Base-by-base conservation (phyloP, 2,113 vertebrate genomes). In the Fulmarus glacialis region DNA sequence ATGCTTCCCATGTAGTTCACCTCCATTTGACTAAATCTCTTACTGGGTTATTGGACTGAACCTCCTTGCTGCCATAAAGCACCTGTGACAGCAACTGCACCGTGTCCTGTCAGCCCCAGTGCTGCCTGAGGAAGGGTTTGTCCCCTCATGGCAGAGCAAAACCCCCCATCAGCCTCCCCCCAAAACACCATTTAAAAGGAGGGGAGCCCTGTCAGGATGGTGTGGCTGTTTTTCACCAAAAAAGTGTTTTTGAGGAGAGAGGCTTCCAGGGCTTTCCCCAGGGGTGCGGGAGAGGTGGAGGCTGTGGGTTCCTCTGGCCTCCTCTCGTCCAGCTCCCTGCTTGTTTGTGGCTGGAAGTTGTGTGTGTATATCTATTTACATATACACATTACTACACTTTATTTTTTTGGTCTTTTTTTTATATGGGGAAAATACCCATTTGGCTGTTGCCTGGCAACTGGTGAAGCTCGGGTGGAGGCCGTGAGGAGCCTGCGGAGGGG, bases 361-460 rank as follows among this genome's bases (percentile, higher is more conserved):
- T 15, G 29, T 5, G 16, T 36, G 18, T 45, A 0, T 29, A 17
- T 38, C 16, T 23, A 2, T 53, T 8, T 63, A 5, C 7, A n/a
- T 0, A 21, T 8, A 29, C 18, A 34, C 3, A 2, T 11, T 56
- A 38, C 12, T 56, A 12, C 17, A 8, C 6, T 43, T 8, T 6
- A 2, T 12, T 17, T 21, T 72, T n/a, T 14, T 8, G 9, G 32
- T 40, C 2, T 50, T 60, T 36, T 55, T 45, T 68, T 21, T 34
- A 53, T 55, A 40, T 8, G 47, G 1, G 12, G 13, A 36, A 82
- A 95, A 89, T 34, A 58, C 14, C 26, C 11, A 1, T 24, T 27
- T 66, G 73, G 53, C 63, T 74, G 90, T 96, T 98, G 95, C 97
- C 64, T 96, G 95, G 96, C 85, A 96, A 92, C 96, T 59, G 84